phyloP scores from a whole-genome alignment of 2,797 vertebrate genomes.

The Rhadinocentrus ornatus region DNA sequence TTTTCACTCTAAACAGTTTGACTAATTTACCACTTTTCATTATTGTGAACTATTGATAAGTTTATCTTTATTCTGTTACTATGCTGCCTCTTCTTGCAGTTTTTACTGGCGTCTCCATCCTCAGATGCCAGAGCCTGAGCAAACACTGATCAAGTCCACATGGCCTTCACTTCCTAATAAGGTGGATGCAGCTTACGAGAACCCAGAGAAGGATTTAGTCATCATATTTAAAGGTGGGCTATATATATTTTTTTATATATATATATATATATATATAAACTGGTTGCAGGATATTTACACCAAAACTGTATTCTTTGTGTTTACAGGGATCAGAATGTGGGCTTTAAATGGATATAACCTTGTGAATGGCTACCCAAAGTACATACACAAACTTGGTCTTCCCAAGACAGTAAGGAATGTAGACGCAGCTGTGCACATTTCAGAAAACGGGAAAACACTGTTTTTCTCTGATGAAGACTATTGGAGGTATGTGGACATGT shows the following conservation, averaged over 20 bases:
- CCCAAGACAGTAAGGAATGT: conserved; percentile 88
- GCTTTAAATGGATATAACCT: conserved; percentile 92
- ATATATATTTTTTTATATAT: too few relatives aligned
- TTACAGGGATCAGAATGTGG: conserved; percentile 92
- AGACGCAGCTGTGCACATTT: conserved; percentile 90
- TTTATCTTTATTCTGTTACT: background rate
- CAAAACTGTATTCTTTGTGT: conserved; percentile 17
- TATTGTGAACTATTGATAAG: background rate
- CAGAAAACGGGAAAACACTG: conserved; percentile 88
- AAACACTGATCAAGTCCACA: conserved; percentile 88
- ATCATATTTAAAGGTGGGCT: conserved; percentile 83
- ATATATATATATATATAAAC: too few relatives aligned
- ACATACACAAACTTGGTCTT: conserved; percentile 92
- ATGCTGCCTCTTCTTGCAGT: conserved; percentile 69
- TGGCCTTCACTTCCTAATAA: conserved; percentile 93
- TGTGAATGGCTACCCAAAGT: conserved; percentile 91
- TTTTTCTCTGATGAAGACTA: conserved; percentile 91
- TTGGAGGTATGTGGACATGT: conserved; percentile 86
- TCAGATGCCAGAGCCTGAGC: conserved; percentile 89
- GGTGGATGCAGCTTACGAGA: conserved; percentile 94
- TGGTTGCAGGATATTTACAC: background rate
- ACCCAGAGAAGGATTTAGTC: conserved; percentile 84
- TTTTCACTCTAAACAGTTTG: background rate
- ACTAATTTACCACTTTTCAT: background rate
- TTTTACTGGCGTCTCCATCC: conserved; percentile 96